Percentiles rank a stretch among this genome's conserved stretches.
phyloP scores from a whole-genome alignment of 92 coral and sea anemone genomes.

The Parazoanthus swiftii region DNA sequence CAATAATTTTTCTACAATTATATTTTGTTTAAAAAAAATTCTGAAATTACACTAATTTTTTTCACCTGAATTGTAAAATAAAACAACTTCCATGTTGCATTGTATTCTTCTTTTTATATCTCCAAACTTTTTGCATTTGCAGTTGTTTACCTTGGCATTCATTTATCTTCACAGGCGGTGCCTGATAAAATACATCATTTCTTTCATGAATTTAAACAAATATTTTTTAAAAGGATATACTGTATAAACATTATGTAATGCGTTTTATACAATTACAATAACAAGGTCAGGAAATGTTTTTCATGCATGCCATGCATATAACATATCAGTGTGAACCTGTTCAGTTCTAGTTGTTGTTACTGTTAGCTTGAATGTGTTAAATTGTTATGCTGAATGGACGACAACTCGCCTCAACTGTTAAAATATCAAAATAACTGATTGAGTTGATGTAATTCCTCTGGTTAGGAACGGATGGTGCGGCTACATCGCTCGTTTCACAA shows the following conservation, averaged over 20 bases:
- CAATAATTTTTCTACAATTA: neutral
- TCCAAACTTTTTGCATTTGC: slow-evolving; percentile 7
- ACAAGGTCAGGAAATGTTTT: slow-evolving; percentile 25
- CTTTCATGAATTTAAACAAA: slow-evolving; percentile 23
- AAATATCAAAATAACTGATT: slow-evolving; percentile 21
- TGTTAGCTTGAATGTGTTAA: slow-evolving; percentile 26
- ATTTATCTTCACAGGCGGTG: slow-evolving; percentile 27
- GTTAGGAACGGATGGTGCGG: slow-evolving; percentile 13
- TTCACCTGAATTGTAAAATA: slow-evolving; percentile 5
- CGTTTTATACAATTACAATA: slow-evolving; percentile 23
- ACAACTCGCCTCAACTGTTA: slow-evolving; percentile 20
- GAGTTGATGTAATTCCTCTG: slow-evolving; percentile 17
- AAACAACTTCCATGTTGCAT: slow-evolving; percentile 7
- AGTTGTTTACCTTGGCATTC: slow-evolving; percentile 18
- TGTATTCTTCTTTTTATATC: slow-evolving; percentile 5
- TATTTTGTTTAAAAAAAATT: slow-evolving; percentile 1
- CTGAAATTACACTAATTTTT: slow-evolving; percentile 5
- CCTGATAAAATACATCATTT: slow-evolving; percentile 21
- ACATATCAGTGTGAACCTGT: slow-evolving; percentile 26
- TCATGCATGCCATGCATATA: slow-evolving; percentile 26
- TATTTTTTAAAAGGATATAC: slow-evolving; percentile 23
- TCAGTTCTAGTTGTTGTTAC: slow-evolving; percentile 26
- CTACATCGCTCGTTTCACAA: slow-evolving; percentile 26
- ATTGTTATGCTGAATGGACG: slow-evolving; percentile 26
- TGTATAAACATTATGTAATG: slow-evolving; percentile 23